Evolutionary conservation across 2,797 vertebrate species (phyloP), one percentile per base, ranked within the genome.

Genomic region (Gymnodraco acuticeps): DNA sequence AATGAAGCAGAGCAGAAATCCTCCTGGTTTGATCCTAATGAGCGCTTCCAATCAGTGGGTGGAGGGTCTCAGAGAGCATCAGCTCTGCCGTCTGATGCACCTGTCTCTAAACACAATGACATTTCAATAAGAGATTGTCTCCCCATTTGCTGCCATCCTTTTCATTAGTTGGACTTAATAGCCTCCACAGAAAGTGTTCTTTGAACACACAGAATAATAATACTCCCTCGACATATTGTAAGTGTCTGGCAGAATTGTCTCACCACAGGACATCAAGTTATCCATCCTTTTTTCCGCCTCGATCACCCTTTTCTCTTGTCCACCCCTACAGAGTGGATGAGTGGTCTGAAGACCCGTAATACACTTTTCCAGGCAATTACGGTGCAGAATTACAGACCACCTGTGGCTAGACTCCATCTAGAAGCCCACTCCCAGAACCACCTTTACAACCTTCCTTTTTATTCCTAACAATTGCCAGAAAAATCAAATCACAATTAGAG

Each of bases 311-410:
- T 94, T 91, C 87, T 91, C 87, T 82, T 9, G 71, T 73, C 75
- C 86, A 82, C 94, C 93, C 94, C 93, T 92, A 92, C 93, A 10
- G 94, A 83, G 94, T 82, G 75, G 89, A 91, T 92, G 94, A 93
- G 92, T 92, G 92, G 89, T 90, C 92, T 88, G 87, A 93, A 92
- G 91, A 90, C 91, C 90, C 88, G 78, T 84, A 92, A 89, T 88
- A 88, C 94, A 93, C 92, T 94, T 93, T 92, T 77, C 85, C 67
- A 81, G 82, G 93, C 93, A 94, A 95, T 95, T 95, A 95, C 58
- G 51, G 89, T 66, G 76, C 87, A 88, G 89, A 95, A 94, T 93
- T 94, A 94, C 92, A 73, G 92, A 93, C 95, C 94, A 94, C 95
- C 94, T 94, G 94, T 92, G 90, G 94, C 88, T 93, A 86, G 23